Evolutionary conservation across 2,888 invertebrate genomes (phyloP), one percentile per base, ranked within the genome.

Genomic region (Patella caerulea): DNA sequence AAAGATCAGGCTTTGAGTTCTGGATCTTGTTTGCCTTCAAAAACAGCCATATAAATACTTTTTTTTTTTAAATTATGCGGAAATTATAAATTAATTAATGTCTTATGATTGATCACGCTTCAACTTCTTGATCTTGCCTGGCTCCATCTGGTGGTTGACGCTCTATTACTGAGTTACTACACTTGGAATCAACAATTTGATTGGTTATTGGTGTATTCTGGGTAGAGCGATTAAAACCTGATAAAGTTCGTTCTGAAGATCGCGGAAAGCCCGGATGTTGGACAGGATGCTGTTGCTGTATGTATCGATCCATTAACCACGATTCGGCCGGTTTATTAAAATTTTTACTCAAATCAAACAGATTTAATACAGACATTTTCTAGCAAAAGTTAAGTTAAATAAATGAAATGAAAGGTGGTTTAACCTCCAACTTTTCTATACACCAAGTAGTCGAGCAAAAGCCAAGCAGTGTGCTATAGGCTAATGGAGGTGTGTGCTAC

Each of bases 271-370:
- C 65, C 2, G 65, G 65, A 9, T 65, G 24, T 19, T 65, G 19
- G 1, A 83, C 71, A 14, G 86, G 86, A 71, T 88, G 87, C 72
- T 88, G 88, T 65, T 87, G 86, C 70, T 86, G 85, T 70, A 89
- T 85, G 77, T 90, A 90, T 12, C 86, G 81, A 78, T 90, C 87
- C 84, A 90, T 86, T 74, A 91, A 76, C 90, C 90, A 90, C 12
- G 86, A 86, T 29, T 87, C 87, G 1, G 86, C 86, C 9, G 83
- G 83, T 17, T 82, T 84, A 76, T 88, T 86, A 82, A 90, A 89
- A 82, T 90, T 90, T 78, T 86, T 85, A 80, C 90, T 88, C 78
- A 91, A 77, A 59, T 91, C 90, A 86, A 91, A 91, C 55, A 91
- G 81, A 82, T 91, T 91, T 52, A 91, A 82, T 19, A 91, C 89